phyloP scores from a whole-genome alignment of 2,113 vertebrate species.

The Tragelaphus strepsiceros region DNA sequence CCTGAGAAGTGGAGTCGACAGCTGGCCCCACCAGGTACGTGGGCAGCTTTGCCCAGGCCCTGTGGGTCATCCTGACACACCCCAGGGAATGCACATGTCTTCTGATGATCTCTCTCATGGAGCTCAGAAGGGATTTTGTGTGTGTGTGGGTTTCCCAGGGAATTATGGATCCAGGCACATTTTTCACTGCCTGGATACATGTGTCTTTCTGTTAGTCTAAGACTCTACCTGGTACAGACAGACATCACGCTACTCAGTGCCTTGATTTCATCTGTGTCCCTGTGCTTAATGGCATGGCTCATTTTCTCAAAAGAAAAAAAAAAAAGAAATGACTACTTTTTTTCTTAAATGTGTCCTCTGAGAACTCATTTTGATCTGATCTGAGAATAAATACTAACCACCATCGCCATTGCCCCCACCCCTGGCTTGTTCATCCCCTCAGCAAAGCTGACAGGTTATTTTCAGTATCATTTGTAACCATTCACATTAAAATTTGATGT shows the following conservation, averaged over 20 bases:
- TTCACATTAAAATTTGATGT: not conserved
- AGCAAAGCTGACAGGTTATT: not conserved
- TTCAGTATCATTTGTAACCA: not conserved
- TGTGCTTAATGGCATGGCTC: rapidly evolving
- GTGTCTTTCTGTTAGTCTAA: not conserved
- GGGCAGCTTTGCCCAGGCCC: not conserved
- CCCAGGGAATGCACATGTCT: rapidly evolving
- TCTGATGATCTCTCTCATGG: not conserved
- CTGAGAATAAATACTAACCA: too few relatives aligned
- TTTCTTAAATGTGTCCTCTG: not conserved
- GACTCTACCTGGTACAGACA: too few relatives aligned
- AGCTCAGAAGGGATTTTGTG: too few relatives aligned
- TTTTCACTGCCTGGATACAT: rapidly evolving
- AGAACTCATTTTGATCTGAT: not conserved
- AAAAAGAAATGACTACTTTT: not conserved
- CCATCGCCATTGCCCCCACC: too few relatives aligned
- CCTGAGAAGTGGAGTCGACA: not conserved
- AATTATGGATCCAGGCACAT: rapidly evolving
- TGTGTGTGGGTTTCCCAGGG: not conserved
- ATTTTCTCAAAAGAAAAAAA: not conserved
- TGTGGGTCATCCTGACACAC: not conserved
- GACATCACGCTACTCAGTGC: rapidly evolving
- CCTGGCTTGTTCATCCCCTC: too few relatives aligned
- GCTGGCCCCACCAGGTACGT: not conserved
- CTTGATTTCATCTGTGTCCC: not conserved